phyloP scores from a whole-genome alignment of 2,888 invertebrate genomes.

The Myopa tessellatipennis region DNA sequence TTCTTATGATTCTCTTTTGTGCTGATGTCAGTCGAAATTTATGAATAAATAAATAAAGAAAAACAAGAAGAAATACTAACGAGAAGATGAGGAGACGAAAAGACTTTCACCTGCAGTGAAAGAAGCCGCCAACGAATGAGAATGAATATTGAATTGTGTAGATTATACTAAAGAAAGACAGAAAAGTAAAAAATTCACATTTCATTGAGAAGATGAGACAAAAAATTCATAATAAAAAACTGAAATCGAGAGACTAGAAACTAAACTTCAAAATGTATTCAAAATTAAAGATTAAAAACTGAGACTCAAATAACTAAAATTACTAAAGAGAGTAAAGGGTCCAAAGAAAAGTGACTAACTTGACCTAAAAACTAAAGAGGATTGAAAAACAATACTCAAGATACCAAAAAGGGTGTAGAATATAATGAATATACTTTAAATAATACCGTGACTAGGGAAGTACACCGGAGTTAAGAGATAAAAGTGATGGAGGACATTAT shows the following conservation, averaged over 20 bases:
- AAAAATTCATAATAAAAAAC: background rate
- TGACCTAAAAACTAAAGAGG: background rate
- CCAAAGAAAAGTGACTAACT: too few relatives aligned
- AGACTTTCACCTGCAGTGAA: background rate
- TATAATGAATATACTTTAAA: too few relatives aligned
- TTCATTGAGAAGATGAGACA: background rate
- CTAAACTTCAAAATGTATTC: background rate
- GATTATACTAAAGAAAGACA: too few relatives aligned
- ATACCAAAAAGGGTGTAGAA: too few relatives aligned
- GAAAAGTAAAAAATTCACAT: background rate
- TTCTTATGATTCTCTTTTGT: background rate
- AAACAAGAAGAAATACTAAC: background rate
- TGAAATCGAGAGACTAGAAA: background rate
- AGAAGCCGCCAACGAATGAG: background rate
- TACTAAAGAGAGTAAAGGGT: background rate
- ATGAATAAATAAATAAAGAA: background rate
- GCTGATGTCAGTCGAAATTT: constrained; percentile 7
- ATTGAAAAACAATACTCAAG: background rate
- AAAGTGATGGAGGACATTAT: too few relatives aligned
- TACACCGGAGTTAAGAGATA: too few relatives aligned
- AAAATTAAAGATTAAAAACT: background rate
- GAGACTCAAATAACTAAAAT: too few relatives aligned
- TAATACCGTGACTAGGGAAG: too few relatives aligned
- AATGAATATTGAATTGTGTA: background rate
- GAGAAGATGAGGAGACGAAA: background rate